Evolutionary conservation across 2,797 vertebrate genomes (phyloP).

Genomic region (Hyperoplus immaculatus): DNA sequence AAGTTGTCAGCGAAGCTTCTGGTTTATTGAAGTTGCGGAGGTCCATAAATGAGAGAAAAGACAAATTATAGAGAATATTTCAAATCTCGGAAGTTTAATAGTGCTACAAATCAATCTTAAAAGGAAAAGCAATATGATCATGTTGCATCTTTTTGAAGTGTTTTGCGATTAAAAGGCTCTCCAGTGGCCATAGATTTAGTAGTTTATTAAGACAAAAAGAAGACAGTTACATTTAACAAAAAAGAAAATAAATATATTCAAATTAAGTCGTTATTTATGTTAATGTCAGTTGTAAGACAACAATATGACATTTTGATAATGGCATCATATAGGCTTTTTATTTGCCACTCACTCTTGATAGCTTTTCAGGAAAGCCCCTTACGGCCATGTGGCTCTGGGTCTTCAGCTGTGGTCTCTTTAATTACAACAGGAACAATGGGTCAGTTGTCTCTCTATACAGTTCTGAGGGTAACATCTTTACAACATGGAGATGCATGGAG

Average conservation of each 20-base stretch:
- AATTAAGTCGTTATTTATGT: background rate
- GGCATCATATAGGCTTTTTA: slow-evolving; percentile 1
- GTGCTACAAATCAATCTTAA: too few species aligned
- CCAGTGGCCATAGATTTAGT: background rate
- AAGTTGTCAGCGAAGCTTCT: background rate
- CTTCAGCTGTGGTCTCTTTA: slow-evolving; percentile 87
- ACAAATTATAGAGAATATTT: background rate
- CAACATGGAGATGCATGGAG: slow-evolving; percentile 81
- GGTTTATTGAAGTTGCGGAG: background rate
- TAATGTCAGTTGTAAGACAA: background rate
- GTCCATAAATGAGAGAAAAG: background rate
- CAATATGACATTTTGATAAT: slow-evolving; percentile 2
- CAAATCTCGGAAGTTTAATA: background rate
- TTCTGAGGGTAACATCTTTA: slow-evolving; percentile 83
- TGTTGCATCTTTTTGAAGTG: slow-evolving; percentile 10
- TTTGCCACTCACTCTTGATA: slow-evolving; percentile 15
- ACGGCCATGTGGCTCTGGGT: slow-evolving; percentile 57
- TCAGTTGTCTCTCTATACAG: slow-evolving; percentile 84
- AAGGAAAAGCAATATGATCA: background rate
- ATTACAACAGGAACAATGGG: slow-evolving; percentile 88
- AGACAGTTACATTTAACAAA: background rate
- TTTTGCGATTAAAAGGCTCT: background rate
- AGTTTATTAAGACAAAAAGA: background rate
- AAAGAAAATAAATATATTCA: background rate
- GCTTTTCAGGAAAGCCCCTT: slow-evolving; percentile 57